phyloP scores from a whole-genome alignment of 1,140 invertebrate genomes.

The Drosophila ironensis region DNA sequence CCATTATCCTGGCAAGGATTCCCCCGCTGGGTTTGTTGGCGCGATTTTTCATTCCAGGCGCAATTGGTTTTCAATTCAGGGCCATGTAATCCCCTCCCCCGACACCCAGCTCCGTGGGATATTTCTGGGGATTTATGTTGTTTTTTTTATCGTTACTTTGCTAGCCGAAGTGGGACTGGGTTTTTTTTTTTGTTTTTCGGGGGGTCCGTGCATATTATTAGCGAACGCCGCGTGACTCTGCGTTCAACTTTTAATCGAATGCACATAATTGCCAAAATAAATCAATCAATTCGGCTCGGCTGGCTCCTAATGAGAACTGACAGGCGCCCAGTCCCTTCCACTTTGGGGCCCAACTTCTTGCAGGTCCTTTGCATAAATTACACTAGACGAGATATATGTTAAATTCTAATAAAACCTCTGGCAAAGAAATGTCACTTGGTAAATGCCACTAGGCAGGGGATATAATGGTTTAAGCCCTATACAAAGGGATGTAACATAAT shows the following conservation, averaged over 20 bases:
- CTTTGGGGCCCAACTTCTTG: neutral
- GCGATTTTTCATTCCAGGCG: slow-evolving; percentile 77
- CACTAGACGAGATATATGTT: slow-evolving; percentile 6
- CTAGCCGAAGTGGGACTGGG: slow-evolving; percentile 18
- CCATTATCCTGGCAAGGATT: slow-evolving; percentile 5
- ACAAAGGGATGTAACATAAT: too few relatives aligned
- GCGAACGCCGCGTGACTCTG: slow-evolving; percentile 61
- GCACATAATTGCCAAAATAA: slow-evolving; percentile 80
- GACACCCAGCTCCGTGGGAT: slow-evolving; percentile 71
- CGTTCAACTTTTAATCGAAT: slow-evolving; percentile 78
- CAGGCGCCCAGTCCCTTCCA: slow-evolving; percentile 20
- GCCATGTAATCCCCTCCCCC: slow-evolving; percentile 74
- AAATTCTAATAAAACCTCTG: neutral
- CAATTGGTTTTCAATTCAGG: slow-evolving; percentile 81
- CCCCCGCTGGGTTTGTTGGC: slow-evolving; percentile 59
- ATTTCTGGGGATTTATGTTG: slow-evolving; percentile 79
- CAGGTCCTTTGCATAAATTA: slow-evolving; percentile 57
- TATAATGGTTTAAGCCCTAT: neutral
- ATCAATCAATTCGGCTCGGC: slow-evolving; percentile 75
- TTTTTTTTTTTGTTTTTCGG: too few relatives aligned
- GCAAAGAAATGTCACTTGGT: neutral
- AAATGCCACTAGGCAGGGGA: neutral
- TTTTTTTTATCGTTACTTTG: slow-evolving; percentile 40
- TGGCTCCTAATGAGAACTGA: slow-evolving; percentile 68
- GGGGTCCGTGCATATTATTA: slow-evolving; percentile 65